Percentiles rank a stretch among this genome's conserved stretches.
phyloP scores from a whole-genome alignment of 2,888 invertebrate genomes.

The Strigamia maritima region DNA sequence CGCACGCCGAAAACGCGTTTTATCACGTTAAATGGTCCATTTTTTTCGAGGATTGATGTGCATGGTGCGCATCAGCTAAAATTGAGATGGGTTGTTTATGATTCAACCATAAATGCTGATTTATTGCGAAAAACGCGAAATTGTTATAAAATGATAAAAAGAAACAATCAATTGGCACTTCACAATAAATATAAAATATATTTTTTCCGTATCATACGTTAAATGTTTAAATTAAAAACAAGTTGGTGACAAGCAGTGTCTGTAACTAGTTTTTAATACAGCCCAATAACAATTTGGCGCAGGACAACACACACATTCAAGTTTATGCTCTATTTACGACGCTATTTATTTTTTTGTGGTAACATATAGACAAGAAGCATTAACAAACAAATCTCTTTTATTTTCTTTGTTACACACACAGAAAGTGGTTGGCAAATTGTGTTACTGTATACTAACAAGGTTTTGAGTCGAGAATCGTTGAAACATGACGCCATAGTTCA shows the following conservation, averaged over 20 bases:
- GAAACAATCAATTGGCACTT: no score
- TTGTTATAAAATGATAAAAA: no score
- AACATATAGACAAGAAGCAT: neutral
- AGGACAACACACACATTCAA: neutral
- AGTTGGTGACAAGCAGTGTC: constrained; percentile 9
- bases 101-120: no score
- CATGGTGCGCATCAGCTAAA: no score
- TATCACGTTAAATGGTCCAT: no score
- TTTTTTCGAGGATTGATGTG: no score
- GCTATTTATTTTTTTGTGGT: neutral
- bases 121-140: no score
- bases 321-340: constrained; percentile 19
- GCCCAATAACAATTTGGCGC: neutral
- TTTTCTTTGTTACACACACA: neutral
- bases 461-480: neutral
- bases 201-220: no score
- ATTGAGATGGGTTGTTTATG: no score
- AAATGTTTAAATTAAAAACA: neutral
- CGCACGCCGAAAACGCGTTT: no score
- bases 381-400: neutral
- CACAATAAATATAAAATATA: no score
- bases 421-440: neutral
- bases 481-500: neutral
- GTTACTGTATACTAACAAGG: neutral
- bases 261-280: neutral